Evolutionary conservation across 2,113 vertebrate genomes (phyloP).

Genomic region (Platichthys stellatus): DNA sequence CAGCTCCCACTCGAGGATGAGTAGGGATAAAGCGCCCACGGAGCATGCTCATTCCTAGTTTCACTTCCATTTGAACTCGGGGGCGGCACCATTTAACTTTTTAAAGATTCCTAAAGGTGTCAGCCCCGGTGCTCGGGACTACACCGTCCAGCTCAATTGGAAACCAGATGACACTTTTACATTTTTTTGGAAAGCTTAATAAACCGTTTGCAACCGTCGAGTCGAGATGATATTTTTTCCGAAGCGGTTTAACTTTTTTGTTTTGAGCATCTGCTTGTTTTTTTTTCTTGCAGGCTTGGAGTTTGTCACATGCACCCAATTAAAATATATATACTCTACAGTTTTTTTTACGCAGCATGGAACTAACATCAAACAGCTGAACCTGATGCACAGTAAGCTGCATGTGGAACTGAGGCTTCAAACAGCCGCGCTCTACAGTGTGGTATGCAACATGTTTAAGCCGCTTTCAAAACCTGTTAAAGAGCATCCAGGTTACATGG

Average conservation of each 20-base stretch:
- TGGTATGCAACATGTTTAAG: neutral
- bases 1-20: neutral
- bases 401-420: neutral
- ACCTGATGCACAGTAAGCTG: neutral
- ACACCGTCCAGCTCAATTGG: neutral
- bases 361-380: neutral
- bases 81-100: neutral
- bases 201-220: neutral
- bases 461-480: neutral
- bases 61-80: slow-evolving; percentile 18
- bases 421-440: neutral
- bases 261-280: neutral
- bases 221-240: neutral
- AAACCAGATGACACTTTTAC: neutral
- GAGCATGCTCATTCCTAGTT: neutral
- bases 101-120: neutral
- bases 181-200: neutral
- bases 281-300: neutral
- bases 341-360: neutral
- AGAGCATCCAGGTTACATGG: too few relatives aligned
- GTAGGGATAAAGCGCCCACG: neutral
- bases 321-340: neutral
- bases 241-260: neutral
- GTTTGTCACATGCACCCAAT: neutral
- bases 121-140: neutral